phyloP scores from a whole-genome alignment of 2,888 invertebrate species.

The Colostygia pectinataria region DNA sequence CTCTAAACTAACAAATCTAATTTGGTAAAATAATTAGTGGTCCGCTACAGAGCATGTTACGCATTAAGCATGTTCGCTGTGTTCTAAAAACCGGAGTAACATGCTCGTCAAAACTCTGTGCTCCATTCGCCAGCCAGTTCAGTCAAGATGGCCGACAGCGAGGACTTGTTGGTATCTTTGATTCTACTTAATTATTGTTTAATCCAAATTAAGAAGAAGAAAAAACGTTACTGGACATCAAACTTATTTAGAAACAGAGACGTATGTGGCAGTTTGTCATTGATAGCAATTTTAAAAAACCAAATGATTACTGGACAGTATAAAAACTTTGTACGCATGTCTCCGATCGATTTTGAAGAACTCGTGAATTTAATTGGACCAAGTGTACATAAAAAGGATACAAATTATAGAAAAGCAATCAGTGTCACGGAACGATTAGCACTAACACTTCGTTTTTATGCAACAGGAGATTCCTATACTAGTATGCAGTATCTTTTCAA shows the following conservation, averaged over 20 bases:
- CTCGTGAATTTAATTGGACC: conserved; percentile 33
- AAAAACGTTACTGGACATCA: conserved; percentile 15
- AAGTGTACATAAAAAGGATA: conserved; percentile 4
- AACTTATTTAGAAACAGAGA: conserved; percentile 1
- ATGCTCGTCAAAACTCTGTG: no score
- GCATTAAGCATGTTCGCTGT: neutral
- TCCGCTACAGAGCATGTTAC: neutral
- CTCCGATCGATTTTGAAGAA: conserved; percentile 34
- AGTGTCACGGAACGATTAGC: conserved; percentile 30
- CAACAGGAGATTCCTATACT: conserved; percentile 25
- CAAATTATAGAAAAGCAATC: conserved; percentile 32
- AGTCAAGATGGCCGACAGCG: neutral
- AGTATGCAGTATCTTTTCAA: conserved; percentile 32
- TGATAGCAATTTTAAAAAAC: conserved; percentile 14
- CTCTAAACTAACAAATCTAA: no score
- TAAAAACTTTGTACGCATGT: conserved; percentile 35
- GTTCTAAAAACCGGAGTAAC: neutral
- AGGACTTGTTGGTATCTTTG: conserved; percentile 21
- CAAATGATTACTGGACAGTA: conserved; percentile 19
- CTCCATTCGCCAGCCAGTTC: neutral
- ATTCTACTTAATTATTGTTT: conserved; percentile 35
- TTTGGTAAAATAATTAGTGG: no score
- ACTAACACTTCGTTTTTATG: conserved; percentile 20
- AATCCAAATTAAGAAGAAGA: conserved; percentile 35
- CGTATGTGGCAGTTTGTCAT: conserved; percentile 16